These are phyloP conservation scores for Crotalus viridis DNA, from an alignment of 2,113 vertebrate genomes.

Conservation along the genomic window DNA sequence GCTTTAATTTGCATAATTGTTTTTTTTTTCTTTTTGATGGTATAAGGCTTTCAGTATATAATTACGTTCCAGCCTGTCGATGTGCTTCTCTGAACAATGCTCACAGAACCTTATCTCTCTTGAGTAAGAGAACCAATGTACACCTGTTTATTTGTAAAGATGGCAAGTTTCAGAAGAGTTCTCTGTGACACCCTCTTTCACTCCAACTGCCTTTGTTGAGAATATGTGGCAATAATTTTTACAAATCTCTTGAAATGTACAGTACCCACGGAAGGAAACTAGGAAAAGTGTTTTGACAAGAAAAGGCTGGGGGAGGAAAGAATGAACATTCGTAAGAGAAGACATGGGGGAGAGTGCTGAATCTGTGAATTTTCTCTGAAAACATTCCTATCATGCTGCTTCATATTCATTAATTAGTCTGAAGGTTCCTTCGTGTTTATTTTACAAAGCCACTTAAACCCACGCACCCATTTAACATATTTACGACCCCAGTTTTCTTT, in stretches of 20 bases:
- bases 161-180: constrained; percentile 13
- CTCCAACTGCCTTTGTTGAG: constrained; percentile 32
- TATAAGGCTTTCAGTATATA: background rate
- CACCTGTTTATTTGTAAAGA: constrained; percentile 7
- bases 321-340: background rate
- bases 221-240: background rate
- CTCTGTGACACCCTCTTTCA: constrained; percentile 16
- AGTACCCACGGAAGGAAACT: background rate
- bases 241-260: constrained; percentile 20
- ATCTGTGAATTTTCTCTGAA: constrained; percentile 49
- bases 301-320: background rate
- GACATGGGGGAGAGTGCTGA: background rate
- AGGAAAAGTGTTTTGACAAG: constrained; percentile 23
- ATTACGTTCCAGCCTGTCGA: background rate
- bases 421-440: constrained; percentile 79
- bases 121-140: background rate
- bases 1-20: background rate
- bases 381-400: constrained; percentile 71
- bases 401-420: constrained; percentile 86
- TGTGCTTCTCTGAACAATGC: background rate
- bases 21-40: background rate
- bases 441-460: constrained; percentile 92
- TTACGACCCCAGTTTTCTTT: constrained; percentile 91
- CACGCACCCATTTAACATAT: constrained; percentile 92
- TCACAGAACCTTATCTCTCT: background rate